Evolutionary conservation across 2,888 invertebrate species (phyloP).

Genomic region (Onchidella celtica): DNA sequence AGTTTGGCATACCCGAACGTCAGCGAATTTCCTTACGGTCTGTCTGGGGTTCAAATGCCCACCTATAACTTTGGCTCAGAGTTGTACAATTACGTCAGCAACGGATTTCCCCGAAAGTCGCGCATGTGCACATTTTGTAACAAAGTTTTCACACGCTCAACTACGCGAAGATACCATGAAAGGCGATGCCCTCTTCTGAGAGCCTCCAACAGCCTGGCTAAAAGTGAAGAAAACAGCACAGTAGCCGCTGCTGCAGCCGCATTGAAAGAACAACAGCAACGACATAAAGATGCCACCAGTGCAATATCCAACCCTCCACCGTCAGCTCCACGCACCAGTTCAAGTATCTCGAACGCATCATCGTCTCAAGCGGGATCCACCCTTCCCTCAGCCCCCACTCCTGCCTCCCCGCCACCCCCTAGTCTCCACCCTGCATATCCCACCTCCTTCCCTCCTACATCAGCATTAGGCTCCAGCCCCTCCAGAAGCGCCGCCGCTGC

Average conservation of each 20-base stretch:
- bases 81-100: conserved; percentile 72
- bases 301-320: neutral
- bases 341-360: conserved; percentile 14
- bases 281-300: conserved; percentile 33
- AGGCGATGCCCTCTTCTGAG: conserved; percentile 72
- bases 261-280: conserved; percentile 35
- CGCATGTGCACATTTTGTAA: conserved; percentile 73
- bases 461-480: conserved; percentile 35
- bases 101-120: conserved; percentile 74
- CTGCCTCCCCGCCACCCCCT: conserved; percentile 35
- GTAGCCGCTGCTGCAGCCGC: conserved; percentile 35
- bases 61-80: conserved; percentile 71
- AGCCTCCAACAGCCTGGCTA: conserved; percentile 67
- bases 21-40: conserved; percentile 69
- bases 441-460: conserved; percentile 19
- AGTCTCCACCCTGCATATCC: conserved; percentile 44
- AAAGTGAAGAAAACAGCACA: conserved; percentile 41
- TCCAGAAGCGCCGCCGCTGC: conserved; percentile 35
- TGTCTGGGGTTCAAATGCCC: conserved; percentile 74
- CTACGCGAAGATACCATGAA: conserved; percentile 75
- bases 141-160: conserved; percentile 75
- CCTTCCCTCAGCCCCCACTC: conserved; percentile 34
- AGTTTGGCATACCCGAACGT: conserved; percentile 46
- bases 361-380: conserved; percentile 31
- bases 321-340: conserved; percentile 3